Base-by-base conservation (phyloP, 2,888 invertebrate genomes). In the Thera obeliscata region DNA sequence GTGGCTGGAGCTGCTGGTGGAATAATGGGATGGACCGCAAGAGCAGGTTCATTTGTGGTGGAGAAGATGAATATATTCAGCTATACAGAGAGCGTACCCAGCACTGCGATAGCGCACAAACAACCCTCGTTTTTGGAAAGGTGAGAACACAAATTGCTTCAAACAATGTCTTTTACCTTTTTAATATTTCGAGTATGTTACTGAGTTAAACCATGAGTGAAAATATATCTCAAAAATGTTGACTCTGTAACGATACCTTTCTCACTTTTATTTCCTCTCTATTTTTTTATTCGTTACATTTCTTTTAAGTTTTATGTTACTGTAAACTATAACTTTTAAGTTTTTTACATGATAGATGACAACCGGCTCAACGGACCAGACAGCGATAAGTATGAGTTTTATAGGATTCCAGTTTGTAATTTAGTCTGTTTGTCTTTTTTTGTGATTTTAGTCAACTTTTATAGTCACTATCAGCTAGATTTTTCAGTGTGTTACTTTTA, bases 41-140 rank as follows among this genome's bases (percentile, higher is more conserved):
- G 96, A 69, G 97, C 97, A 5, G 97, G 97, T 1, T 96, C 95
- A 48, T 97, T 96, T 83, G 97, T 97, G 4, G 96, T 96, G 3
- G 97, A 97, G 77, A 97, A 97, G 84, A 97, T 97, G 96, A 94
- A 93, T 69, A 91, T 94, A 48, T 93, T 94, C 72, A 94, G 92
- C 75, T 93, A 93, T 69, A 90, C 93, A 2, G 94, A 94, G 69
- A 91, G 87, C 72, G 91, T 92, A 36, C 91, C 92, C 8, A 91
- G 84, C 68, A 86, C 91, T 0, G 83, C 91, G 0, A 85, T 90
- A 76, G 91, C 83, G n/a, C 89, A 90, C 61, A 94, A 94, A 67
- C 94, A 94, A 72, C 94, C 94, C 0, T 93, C 94, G 0, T 94
- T 94, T 78, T 84, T 94, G 72, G 94, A 94, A 83, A 90, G 94